These are phyloP conservation scores for Recurvirostra avosetta DNA, from an alignment of 2,113 vertebrate genomes.

Conservation along the genomic window DNA sequence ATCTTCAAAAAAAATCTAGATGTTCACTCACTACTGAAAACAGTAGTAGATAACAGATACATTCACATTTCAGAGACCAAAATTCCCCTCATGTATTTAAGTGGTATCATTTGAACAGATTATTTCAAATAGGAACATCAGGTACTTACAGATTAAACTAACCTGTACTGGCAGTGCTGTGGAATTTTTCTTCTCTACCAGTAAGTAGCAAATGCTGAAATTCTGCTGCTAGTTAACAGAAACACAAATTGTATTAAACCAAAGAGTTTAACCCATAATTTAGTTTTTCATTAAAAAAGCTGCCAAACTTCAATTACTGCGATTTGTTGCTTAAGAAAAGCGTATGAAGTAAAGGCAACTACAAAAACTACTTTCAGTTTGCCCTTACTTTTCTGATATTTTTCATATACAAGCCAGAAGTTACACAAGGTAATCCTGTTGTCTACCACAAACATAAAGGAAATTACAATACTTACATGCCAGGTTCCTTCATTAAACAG, in stretches of 20 bases:
- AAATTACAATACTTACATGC: constrained; percentile 41
- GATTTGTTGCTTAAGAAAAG: constrained; percentile 33
- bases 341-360: constrained; percentile 46
- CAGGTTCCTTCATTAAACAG: constrained; percentile 18
- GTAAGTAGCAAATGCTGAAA: constrained; percentile 90
- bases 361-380: constrained; percentile 20
- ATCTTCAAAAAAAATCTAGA: neutral
- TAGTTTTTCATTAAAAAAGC: constrained; percentile 50
- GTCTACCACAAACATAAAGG: constrained; percentile 5
- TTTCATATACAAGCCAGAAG: neutral
- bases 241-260: constrained; percentile 90
- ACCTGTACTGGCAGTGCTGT: constrained; percentile 94
- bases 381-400: constrained; percentile 19
- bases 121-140: constrained; percentile 81
- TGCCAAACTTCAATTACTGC: constrained; percentile 49
- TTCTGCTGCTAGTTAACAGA: constrained; percentile 94
- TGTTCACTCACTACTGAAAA: constrained; percentile 10
- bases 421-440: neutral
- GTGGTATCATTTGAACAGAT: constrained; percentile 75
- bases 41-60: constrained; percentile 38
- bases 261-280: constrained; percentile 72
- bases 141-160: constrained; percentile 97
- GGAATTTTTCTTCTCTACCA: constrained; percentile 90
- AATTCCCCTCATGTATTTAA: constrained; percentile 69
- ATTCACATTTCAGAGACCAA: constrained; percentile 70